Evolutionary conservation across 2,113 vertebrate species (phyloP).

Genomic region (Barbus barbus): DNA sequence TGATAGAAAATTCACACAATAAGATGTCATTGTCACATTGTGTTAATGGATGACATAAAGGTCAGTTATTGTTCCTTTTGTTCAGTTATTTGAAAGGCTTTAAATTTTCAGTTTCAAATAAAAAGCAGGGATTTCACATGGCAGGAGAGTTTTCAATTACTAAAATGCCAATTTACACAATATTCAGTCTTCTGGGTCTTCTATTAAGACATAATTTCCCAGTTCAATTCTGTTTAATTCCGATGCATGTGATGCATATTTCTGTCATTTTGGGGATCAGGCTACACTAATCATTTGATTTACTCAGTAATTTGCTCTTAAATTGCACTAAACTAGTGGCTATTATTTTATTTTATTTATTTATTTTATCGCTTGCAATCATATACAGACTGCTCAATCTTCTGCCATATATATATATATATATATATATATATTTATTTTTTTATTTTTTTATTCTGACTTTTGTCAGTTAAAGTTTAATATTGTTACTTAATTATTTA

Average conservation of each 20-base stretch:
- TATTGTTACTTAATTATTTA: too few relatives aligned
- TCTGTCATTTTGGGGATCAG: background rate
- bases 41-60: background rate
- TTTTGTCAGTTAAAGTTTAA: too few relatives aligned
- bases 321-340: background rate
- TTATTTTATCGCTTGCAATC: too few relatives aligned
- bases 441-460: too few relatives aligned
- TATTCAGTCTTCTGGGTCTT: background rate
- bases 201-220: background rate
- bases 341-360: background rate
- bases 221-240: background rate
- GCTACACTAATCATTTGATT: background rate
- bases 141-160: background rate
- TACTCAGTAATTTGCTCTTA: background rate
- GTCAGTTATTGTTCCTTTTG: background rate
- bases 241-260: too few relatives aligned
- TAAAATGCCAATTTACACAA: too few relatives aligned
- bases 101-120: background rate
- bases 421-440: too few relatives aligned
- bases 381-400: too few relatives aligned
- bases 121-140: background rate
- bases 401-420: too few relatives aligned
- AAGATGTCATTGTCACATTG: background rate
- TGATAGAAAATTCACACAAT: too few relatives aligned
- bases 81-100: background rate